Evolutionary conservation across 1,140 invertebrate genomes (phyloP), one percentile per base, ranked within the genome.

Genomic region (Calycopis cecrops): DNA sequence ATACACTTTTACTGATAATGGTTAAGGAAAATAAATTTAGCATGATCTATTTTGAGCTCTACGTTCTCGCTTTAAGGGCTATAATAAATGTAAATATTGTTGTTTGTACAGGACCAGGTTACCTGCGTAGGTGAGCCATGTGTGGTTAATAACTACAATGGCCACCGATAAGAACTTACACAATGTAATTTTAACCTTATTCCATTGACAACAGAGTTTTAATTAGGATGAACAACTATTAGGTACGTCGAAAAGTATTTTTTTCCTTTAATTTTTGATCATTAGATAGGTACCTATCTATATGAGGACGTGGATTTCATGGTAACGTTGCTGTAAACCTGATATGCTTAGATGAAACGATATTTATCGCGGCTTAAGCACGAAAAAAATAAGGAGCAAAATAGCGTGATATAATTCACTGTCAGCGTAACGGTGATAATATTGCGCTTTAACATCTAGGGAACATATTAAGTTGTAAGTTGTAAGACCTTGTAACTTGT

Each of bases 81-180:
- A 48, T 47, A 12, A 11, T 16, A 18, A 4, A 33, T 21, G 9
- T 53, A n/a, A 10, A 1, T 40, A 21, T 38, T 12, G 37, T 56
- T 63, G 52, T 59, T 60, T 71, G 63, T 56, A 65, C 57, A 47
- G 57, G 57, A 57, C 69, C 63, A 59, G 62, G 47, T 42, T 73
- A 73, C 70, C 70, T 73, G 70, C 60, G 59, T 59, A 73, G 70
- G 64, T 68, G 40, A 62, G 64, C 63, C 70, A 72, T 69, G 63
- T 73, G 65, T 63, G 52, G 12, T 16, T 44, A 9, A 44, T 16
- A 14, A 44, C n/a, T 40, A 14, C 38, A 14, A 28, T 40, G 38
- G 11, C 38, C 14, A 17, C 14, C 40, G 40, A 44, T 44, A 44
- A 44, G 4, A 16, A 3, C 14, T 9, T 44, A 16, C 1, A 44